phyloP scores from a whole-genome alignment of 2,888 invertebrate species.

The Druceiella hillmani region DNA sequence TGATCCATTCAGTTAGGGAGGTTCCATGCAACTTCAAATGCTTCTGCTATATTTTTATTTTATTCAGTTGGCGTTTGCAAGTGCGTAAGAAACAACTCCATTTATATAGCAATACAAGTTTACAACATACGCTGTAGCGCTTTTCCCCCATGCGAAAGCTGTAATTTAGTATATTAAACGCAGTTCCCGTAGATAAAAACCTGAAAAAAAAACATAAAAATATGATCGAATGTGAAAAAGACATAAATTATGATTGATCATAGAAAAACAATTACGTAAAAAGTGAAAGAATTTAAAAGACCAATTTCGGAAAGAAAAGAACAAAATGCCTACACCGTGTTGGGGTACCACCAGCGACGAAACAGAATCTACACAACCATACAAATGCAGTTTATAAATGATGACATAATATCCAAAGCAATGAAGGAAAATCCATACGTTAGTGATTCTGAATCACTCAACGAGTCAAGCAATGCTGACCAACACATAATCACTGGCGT shows the following conservation, averaged over 20 bases:
- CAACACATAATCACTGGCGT: slow-evolving; percentile 1
- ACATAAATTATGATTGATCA: slow-evolving; percentile 4
- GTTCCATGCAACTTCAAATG: slow-evolving; percentile 17
- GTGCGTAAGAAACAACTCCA: slow-evolving; percentile 20
- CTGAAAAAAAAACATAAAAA: slow-evolving; percentile 14
- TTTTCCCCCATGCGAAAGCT: slow-evolving; percentile 22
- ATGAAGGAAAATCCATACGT: not conserved
- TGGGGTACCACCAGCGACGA: slow-evolving; percentile 19
- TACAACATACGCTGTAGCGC: slow-evolving; percentile 18
- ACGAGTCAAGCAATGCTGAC: slow-evolving; percentile 4
- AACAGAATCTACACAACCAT: slow-evolving; percentile 8
- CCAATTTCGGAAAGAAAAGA: slow-evolving; percentile 19
- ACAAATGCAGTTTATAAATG: slow-evolving; percentile 5
- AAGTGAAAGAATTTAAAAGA: slow-evolving; percentile 22
- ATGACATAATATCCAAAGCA: not conserved
- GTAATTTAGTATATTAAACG: too few species aligned
- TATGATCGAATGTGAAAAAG: too few species aligned
- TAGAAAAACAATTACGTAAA: too few species aligned
- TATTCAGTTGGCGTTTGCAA: too few species aligned
- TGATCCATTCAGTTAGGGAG: slow-evolving; percentile 16
- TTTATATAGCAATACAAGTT: slow-evolving; percentile 18
- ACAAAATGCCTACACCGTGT: slow-evolving; percentile 13
- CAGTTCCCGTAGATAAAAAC: slow-evolving; percentile 23
- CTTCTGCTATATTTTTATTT: slow-evolving; percentile 21
- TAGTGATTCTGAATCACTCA: slow-evolving; percentile 4